Conservation (phyloP, 1,140 invertebrate genomes). For the Lordiphosa mommai region DNA sequence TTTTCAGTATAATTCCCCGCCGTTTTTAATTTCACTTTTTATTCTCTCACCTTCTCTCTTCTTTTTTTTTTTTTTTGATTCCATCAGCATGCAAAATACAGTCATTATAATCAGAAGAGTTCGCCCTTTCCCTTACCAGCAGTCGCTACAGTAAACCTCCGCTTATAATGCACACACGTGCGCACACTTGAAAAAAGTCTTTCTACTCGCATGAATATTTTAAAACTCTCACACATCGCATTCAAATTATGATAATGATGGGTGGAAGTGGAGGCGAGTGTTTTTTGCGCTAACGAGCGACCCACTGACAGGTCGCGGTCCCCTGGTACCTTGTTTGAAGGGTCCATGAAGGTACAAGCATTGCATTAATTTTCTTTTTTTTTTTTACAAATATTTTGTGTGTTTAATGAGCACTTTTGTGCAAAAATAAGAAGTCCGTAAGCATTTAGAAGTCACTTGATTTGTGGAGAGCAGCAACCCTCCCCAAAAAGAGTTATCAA, state of each 20-base stretch:
- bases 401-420: slow-evolving; percentile 63
- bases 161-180: slow-evolving; percentile 58
- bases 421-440: not conserved
- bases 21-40: not conserved
- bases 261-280: slow-evolving; percentile 35
- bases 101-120: slow-evolving; percentile 37
- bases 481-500: slow-evolving; percentile 10
- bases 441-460: slow-evolving; percentile 65
- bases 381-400: no score
- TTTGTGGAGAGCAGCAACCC: not conserved
- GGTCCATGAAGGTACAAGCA: slow-evolving; percentile 15
- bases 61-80: slow-evolving; percentile 11
- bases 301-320: slow-evolving; percentile 33
- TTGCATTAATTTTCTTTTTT: slow-evolving; percentile 63
- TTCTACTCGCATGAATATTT: slow-evolving; percentile 67
- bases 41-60: not conserved
- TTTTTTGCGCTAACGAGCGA: slow-evolving; percentile 59
- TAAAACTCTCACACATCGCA: slow-evolving; percentile 56
- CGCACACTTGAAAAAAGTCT: slow-evolving; percentile 55
- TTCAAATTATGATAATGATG: slow-evolving; percentile 75
- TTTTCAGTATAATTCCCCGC: no score
- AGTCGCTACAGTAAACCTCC: slow-evolving; percentile 19
- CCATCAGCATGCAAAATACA: slow-evolving; percentile 49
- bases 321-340: slow-evolving; percentile 19
- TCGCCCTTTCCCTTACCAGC: not conserved